These are phyloP conservation scores for Rattus rattus DNA, from an alignment of 2,113 vertebrate genomes.

Conservation along the genomic window DNA sequence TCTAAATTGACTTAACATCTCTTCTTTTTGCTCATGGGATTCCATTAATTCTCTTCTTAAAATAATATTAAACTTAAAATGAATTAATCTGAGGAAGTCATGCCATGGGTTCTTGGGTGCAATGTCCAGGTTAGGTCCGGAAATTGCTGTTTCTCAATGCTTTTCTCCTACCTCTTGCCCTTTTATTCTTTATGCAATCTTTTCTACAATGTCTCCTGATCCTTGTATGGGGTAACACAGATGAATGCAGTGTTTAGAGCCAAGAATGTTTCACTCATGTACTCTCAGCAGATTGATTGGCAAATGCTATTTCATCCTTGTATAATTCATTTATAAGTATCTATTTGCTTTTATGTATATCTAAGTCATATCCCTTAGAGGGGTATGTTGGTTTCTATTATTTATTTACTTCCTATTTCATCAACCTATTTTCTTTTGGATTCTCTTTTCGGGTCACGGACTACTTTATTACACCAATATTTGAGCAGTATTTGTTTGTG, in stretches of 20 bases:
- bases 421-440: neutral
- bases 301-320: neutral
- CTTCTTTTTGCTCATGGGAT: neutral
- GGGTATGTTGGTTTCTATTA: neutral
- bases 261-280: too few species aligned
- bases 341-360: neutral
- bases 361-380: neutral
- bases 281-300: neutral
- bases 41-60: neutral
- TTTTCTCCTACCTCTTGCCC: neutral
- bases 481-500: neutral
- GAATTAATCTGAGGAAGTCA: neutral
- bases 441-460: neutral
- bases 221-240: too few species aligned
- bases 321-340: neutral
- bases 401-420: neutral
- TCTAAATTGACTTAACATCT: neutral
- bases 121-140: too few species aligned
- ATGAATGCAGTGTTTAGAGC: neutral
- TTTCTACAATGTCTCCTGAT: neutral
- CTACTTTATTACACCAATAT: neutral
- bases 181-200: neutral
- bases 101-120: neutral
- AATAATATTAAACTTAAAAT: neutral
- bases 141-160: neutral